Evolutionary conservation across 2,888 invertebrate genomes (phyloP), one percentile per base, ranked within the genome.

Genomic region (Conchocele bisecta): DNA sequence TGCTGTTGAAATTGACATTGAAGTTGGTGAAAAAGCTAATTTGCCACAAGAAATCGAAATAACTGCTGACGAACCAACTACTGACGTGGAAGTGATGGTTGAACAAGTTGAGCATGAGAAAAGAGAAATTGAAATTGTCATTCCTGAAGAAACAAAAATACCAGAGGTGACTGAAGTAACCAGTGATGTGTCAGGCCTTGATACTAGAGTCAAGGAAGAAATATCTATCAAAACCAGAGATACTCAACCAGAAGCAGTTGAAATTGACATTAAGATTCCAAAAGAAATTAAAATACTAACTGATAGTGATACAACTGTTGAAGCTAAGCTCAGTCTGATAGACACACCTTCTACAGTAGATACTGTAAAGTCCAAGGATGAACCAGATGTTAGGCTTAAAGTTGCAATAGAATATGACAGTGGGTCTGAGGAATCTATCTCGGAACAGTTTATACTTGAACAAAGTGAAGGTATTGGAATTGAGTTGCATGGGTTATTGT

Each of bases 371-470:
- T 5, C 26, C 15, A 42, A 39, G 35, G 31, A 59, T 35, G 33
- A 35, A 37, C 22, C 39, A 20, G 50, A 56, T 42, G 58, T 69
- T 31, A 56, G 61, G 48, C 39, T 59, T 29, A 66, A 59, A 11
- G 33, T 75, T 24, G 41, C 69, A 39, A 61, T 70, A 15, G 51
- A 61, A 28, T 66, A 69, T 59, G 70, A 70, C 11, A 61, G 35
- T 51, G 48, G 31, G 35, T 72, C 65, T 33, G 75, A 76, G 46
- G 57, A 54, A 39, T 61, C 70, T 17, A 37, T 76, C 5, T 68
- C 75, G 3, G 39, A 54, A 39, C 71, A 75, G 11, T 64, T 68
- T 57, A 64, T n/a, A n/a, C n/a, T n/a, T n/a, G n/a, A n/a, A n/a
- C n/a, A n/a, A n/a, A n/a, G n/a, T n/a, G n/a, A n/a, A n/a, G n/a